A percentile compares a stretch with the other conserved stretches of the same genome.
These are phyloP conservation scores for Drosophila subpulchrella DNA, from an alignment of 1,140 invertebrate species.

Conservation along the genomic window DNA sequence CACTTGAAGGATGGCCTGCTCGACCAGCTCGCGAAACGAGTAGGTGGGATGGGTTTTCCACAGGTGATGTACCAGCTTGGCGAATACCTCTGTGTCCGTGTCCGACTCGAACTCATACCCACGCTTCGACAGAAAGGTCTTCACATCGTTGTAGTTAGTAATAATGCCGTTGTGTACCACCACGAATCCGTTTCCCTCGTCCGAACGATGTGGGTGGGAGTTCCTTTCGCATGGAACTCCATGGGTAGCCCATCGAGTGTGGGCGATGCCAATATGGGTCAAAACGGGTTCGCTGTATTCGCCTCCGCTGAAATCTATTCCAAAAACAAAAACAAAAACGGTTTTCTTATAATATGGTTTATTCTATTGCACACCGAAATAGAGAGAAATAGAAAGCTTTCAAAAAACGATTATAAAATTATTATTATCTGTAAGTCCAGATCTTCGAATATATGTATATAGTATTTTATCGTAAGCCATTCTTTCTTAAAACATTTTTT, in stretches of 20 bases:
- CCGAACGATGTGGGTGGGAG: constrained; percentile 99
- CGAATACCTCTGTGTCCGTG: constrained; percentile 99
- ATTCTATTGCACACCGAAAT: too few relatives aligned
- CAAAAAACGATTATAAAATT: too few relatives aligned
- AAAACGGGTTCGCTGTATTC: constrained; percentile 70
- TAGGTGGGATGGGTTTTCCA: constrained; percentile 95
- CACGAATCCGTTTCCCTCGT: constrained; percentile 94
- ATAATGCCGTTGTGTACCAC: constrained; percentile 99
- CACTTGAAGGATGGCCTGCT: constrained; percentile 97
- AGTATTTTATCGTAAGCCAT: too few relatives aligned
- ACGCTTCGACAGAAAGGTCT: constrained; percentile 95
- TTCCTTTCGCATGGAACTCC: constrained; percentile 96
- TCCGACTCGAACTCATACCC: constrained; percentile 98
- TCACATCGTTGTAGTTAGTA: constrained; percentile 99
- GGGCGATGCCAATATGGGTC: constrained; percentile 97
- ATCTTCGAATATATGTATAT: too few relatives aligned
- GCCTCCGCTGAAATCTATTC: constrained; percentile 66
- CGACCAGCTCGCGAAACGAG: constrained; percentile 97
- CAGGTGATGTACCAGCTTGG: constrained; percentile 97
- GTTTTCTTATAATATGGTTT: too few relatives aligned
- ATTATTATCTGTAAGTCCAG: too few relatives aligned
- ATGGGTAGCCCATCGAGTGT: constrained; percentile 99
- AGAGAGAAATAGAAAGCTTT: too few relatives aligned
- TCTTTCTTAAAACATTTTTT: too few relatives aligned
- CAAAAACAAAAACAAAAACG: background rate